Evolutionary conservation across 2,113 vertebrate genomes (phyloP).

Genomic region (Pelvicachromis taeniatus): DNA sequence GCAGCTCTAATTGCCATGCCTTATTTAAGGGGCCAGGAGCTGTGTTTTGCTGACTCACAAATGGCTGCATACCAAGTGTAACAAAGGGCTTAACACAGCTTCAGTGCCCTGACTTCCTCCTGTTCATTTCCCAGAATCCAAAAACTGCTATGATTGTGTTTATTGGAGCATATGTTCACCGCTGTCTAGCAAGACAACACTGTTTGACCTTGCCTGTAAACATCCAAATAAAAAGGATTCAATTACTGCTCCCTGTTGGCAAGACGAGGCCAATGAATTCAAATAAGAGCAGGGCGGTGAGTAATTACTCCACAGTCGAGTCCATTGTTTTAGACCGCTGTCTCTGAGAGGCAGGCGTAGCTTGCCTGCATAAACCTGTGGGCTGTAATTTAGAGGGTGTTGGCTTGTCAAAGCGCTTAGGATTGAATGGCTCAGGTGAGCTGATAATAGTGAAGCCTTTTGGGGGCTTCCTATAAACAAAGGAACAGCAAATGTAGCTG

Average conservation of each 20-base stretch:
- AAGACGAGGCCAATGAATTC: slow-evolving; percentile 17
- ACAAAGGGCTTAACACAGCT: slow-evolving; percentile 16
- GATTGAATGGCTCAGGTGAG: slow-evolving; percentile 44
- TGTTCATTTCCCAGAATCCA: slow-evolving; percentile 7
- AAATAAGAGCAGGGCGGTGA: slow-evolving; percentile 11
- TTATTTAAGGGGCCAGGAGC: slow-evolving; percentile 26
- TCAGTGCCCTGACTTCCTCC: neutral
- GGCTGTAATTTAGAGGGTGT: slow-evolving; percentile 49
- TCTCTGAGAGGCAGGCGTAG: slow-evolving; percentile 24
- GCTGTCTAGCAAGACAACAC: neutral
- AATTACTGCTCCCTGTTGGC: slow-evolving; percentile 43
- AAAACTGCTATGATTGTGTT: slow-evolving; percentile 1
- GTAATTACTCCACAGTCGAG: slow-evolving; percentile 17
- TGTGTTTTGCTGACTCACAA: slow-evolving; percentile 44
- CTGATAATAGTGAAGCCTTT: slow-evolving; percentile 44
- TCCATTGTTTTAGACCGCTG: slow-evolving; percentile 32
- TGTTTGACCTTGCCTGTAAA: slow-evolving; percentile 45
- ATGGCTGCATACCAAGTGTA: slow-evolving; percentile 32
- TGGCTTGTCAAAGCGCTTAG: slow-evolving; percentile 29
- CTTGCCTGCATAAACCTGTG: slow-evolving; percentile 50
- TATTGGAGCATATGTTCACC: slow-evolving; percentile 12
- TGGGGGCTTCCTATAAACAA: slow-evolving; percentile 30
- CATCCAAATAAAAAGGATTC: slow-evolving; percentile 44
- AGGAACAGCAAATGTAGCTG: neutral
- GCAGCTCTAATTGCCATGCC: slow-evolving; percentile 30